Percentiles rank a stretch among this genome's conserved stretches.
Conservation (phyloP, 2,797 vertebrate genomes). For the Trachurus trachurus region DNA sequence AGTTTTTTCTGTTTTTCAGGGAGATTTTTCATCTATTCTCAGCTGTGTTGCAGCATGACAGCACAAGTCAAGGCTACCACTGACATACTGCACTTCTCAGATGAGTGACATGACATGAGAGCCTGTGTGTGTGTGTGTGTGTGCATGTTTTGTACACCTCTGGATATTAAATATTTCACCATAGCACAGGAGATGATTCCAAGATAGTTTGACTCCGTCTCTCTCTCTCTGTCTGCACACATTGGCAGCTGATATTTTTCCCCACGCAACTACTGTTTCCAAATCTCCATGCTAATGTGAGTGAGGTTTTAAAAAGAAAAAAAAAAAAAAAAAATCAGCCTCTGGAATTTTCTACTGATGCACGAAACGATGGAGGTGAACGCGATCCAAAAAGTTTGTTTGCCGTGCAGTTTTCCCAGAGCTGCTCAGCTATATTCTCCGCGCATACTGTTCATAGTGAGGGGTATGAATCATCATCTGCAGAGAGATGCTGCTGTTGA, state of each 20-base stretch:
- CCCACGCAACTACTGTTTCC: neutral
- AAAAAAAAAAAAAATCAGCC: too few species aligned
- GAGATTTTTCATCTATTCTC: constrained; percentile 41
- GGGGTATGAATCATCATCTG: neutral
- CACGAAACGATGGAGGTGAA: neutral
- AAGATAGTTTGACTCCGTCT: neutral
- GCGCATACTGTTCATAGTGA: neutral
- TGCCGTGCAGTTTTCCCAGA: neutral
- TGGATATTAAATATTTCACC: neutral
- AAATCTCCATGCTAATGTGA: neutral
- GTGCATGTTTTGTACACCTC: neutral
- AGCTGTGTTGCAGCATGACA: constrained; percentile 23
- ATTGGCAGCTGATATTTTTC: neutral
- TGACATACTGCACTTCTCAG: constrained; percentile 17
- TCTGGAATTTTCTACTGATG: neutral
- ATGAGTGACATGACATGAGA: constrained; percentile 28
- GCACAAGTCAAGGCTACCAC: constrained; percentile 2
- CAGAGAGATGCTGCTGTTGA: neutral
- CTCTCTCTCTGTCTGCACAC: neutral
- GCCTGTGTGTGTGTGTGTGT: constrained; percentile 13
- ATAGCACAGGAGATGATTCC: neutral
- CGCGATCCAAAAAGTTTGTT: neutral
- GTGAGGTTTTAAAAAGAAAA: neutral
- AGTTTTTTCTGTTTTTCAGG: constrained; percentile 19
- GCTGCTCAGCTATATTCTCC: neutral